Conservation (phyloP, 2,888 invertebrate genomes). For the Nemoura dubitans region DNA sequence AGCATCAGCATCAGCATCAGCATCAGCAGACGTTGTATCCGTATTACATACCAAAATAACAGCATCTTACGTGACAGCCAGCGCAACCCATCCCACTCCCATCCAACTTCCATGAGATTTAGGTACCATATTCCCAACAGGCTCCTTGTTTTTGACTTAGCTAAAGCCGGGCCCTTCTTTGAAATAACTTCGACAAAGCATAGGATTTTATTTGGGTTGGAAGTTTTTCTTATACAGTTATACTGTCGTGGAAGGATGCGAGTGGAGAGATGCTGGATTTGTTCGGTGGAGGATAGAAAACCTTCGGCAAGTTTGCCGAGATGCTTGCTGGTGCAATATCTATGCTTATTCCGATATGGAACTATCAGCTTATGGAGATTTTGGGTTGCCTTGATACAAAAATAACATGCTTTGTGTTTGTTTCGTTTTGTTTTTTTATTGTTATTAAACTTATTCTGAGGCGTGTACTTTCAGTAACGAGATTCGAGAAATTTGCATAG, state of each 20-base stretch:
- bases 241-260: not conserved
- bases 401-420: not conserved
- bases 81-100: not conserved
- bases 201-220: not conserved
- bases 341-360: not conserved
- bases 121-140: constrained; percentile 24
- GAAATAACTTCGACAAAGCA: not conserved
- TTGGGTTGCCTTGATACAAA: not conserved
- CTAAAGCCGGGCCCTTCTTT: constrained; percentile 15
- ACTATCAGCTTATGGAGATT: not conserved
- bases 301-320: not conserved
- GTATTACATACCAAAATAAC: not conserved
- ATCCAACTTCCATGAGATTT: not conserved
- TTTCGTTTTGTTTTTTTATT: not conserved
- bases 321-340: not conserved
- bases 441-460: not conserved
- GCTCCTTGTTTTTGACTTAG: constrained; percentile 15
- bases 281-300: too few relatives aligned
- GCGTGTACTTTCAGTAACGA: not conserved
- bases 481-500: not conserved
- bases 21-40: not conserved
- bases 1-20: too few relatives aligned
- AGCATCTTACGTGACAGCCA: not conserved
- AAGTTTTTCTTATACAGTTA: not conserved
- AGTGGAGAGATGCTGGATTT: not conserved